Evolutionary conservation across 2,888 invertebrate genomes (phyloP), one percentile per base, ranked within the genome.

Genomic region (Drosophila anomelani): DNA sequence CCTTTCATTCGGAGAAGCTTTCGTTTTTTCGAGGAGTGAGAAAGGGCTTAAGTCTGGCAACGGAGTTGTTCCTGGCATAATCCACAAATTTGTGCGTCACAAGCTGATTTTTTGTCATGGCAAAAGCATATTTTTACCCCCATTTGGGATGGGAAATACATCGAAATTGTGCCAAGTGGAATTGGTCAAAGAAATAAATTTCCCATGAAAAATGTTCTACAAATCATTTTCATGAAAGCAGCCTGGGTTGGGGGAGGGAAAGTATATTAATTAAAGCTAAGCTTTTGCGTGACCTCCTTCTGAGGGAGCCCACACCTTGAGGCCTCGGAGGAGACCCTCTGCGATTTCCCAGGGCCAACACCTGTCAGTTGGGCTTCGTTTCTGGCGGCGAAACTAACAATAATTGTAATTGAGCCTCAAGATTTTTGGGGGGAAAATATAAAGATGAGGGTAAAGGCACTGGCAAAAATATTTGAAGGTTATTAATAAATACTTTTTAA

Each of bases 321-420:
- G 23, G 1, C n/a, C 17, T 23, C n/a, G 9, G n/a, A 47, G 46
- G 46, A 23, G 20, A 6, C 17, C 32, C 13, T 26, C 38, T 15
- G 17, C 17, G 8, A 17, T 0, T 34, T 32, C 23, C 13, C 23
- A 8, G 32, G 49, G 38, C 36, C 46, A 51, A 53, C 78, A 86
- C 89, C 85, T 88, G 85, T 77, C 81, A 79, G 55, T 75, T 71
- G 51, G 20, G 41, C 23, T 58, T 75, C 43, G 53, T 55, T 15
- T 44, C 13, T 23, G 54, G 54, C 7, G 29, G 17, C 20, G 63
- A 44, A 67, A 76, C 63, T 64, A 68, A 77, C 84, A 71, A 67
- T 75, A 77, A 86, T 78, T 79, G 83, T 78, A 83, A 88, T 85
- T 83, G 76, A 82, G 76, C 80, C 46, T 23, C 59, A 53, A 56